These are phyloP conservation scores for Oligia fasciuncula DNA, from an alignment of 2,888 invertebrate species.

Conservation along the genomic window DNA sequence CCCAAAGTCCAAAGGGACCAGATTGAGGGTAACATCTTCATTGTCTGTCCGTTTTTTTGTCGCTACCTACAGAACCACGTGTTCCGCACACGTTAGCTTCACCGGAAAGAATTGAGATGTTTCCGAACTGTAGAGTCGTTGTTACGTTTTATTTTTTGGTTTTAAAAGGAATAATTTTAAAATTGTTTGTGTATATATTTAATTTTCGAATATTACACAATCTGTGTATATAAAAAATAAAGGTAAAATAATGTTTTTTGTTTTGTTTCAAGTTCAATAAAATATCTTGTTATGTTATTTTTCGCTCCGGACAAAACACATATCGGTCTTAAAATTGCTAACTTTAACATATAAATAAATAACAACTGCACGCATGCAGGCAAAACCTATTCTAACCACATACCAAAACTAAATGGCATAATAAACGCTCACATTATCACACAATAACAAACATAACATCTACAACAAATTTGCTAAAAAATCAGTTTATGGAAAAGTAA, in stretches of 20 bases:
- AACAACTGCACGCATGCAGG: background rate
- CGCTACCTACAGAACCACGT: constrained; percentile 82
- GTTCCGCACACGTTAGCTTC: constrained; percentile 81
- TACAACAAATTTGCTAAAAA: background rate
- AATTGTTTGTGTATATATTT: background rate
- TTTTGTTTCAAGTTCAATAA: background rate
- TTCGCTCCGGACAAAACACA: background rate
- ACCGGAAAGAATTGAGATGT: constrained; percentile 72
- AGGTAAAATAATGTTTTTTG: background rate
- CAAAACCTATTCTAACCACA: background rate
- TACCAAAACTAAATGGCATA: background rate
- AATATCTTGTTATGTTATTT: background rate
- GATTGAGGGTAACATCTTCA: constrained; percentile 70
- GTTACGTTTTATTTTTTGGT: constrained; percentile 24
- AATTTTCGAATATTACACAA: background rate
- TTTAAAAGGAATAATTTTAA: too few relatives aligned
- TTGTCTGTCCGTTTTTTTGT: constrained; percentile 74
- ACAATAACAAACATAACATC: background rate
- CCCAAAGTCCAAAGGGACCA: constrained; percentile 60
- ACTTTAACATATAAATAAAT: background rate
- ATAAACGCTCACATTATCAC: too few relatives aligned
- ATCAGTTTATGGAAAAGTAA: too few relatives aligned
- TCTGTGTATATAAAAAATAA: background rate
- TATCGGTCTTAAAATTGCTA: background rate
- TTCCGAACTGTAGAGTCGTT: constrained; percentile 67